Percentiles rank a stretch among this genome's conserved stretches.
These are phyloP conservation scores for Eclectus roratus DNA, from an alignment of 2,113 vertebrate genomes.

Conservation along the genomic window DNA sequence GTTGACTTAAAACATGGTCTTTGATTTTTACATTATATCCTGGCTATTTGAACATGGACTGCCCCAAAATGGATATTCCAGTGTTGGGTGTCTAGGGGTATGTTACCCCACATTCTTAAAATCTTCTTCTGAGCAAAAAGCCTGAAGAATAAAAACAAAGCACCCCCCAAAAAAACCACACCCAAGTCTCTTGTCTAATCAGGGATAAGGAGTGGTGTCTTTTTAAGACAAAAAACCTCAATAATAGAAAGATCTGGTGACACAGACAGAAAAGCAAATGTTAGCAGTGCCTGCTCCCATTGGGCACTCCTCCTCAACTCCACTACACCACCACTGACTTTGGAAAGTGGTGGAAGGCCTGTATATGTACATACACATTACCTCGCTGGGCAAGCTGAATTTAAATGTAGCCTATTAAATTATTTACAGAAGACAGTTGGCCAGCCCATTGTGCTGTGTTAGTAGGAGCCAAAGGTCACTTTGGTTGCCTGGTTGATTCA, in stretches of 20 bases:
- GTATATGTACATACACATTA: not conserved
- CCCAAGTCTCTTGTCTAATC: not conserved
- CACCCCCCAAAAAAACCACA: not conserved
- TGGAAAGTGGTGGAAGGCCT: not conserved
- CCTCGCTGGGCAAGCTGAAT: constrained; percentile 26
- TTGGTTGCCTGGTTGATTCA: constrained; percentile 62
- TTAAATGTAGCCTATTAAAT: constrained; percentile 76
- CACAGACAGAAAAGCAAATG: not conserved
- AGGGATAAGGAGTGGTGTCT: not conserved
- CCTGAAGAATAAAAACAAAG: not conserved
- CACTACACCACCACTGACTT: not conserved
- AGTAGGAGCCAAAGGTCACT: constrained; percentile 70
- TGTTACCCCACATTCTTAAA: not conserved
- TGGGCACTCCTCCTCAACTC: not conserved
- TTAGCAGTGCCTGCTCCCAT: not conserved
- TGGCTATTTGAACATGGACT: not conserved
- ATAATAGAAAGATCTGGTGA: not conserved
- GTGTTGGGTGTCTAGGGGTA: not conserved
- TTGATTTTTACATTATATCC: not conserved
- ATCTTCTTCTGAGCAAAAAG: not conserved
- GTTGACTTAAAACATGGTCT: not conserved
- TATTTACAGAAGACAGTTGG: constrained; percentile 81
- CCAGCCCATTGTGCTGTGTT: constrained; percentile 55
- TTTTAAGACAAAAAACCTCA: not conserved
- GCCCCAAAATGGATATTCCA: not conserved